Evolutionary conservation across 2,888 invertebrate species (phyloP), one percentile per base, ranked within the genome.

Genomic region (Lamellibrachia satsuma): DNA sequence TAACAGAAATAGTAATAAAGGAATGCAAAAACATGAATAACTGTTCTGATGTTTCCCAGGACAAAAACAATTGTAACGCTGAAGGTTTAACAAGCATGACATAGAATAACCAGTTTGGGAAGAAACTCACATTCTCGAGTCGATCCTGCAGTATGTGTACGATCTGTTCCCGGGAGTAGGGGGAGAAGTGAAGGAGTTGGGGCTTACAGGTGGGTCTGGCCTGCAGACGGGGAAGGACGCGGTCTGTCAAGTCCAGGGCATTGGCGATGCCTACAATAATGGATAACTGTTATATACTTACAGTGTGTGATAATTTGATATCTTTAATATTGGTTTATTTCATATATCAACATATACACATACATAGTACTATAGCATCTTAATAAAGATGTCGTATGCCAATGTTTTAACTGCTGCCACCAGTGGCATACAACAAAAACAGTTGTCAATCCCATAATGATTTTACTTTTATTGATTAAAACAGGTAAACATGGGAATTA

Each of bases 161-260:
- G 93, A 99, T 98, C 96, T 99, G 98, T 94, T 98, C 97, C 95
- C 98, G 98, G 55, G 98, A 97, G 96, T 99, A 99, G 0, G 99
- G 98, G 7, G 98, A 97, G 96, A 99, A 99, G 96, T 99, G 98
- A 96, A 99, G 97, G 4, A 98, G 94, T 93, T 95, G 93, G 92
- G 97, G 97, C 94, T 96, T 95, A 94, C 95, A 96, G 39, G 95
- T 95, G 51, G 95, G 98, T 97, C 98, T 97, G 1, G 98, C 97
- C 96, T 98, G 98, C 9, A 99, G 97, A 93, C 99, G 97, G 52
- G 99, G 98, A 93, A 99, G 97, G 91, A 98, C 97, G 15, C 99
- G 97, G 96, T 99, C 98, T 0, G 99, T 99, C 93, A 99, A 97
- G 97, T 99, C 99, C 93, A 99, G 97, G 3, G 99, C 98, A 97